Percentiles rank a stretch among this genome's conserved stretches.
Conservation (phyloP, 35 echinoderm and acorn worm genomes). For the Hemicentrotus pulcherrimus region DNA sequence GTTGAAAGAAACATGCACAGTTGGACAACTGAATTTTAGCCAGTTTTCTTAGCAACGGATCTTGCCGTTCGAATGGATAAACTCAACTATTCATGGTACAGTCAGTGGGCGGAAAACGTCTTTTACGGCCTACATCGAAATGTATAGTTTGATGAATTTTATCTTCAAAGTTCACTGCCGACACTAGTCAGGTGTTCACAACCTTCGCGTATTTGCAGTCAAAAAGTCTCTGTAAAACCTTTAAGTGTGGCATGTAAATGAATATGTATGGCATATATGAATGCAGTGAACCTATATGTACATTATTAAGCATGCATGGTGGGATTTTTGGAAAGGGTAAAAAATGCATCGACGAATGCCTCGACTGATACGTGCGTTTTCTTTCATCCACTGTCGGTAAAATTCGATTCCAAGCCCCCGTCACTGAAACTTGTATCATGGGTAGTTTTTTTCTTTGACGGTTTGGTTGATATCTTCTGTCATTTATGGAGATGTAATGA, state of each 20-base stretch:
- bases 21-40: not conserved
- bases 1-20: not conserved
- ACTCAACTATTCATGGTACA: not conserved
- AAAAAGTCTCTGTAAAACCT: not conserved
- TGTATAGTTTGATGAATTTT: not conserved
- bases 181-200: not conserved
- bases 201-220: not conserved
- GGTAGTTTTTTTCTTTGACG: no score
- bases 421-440: no score
- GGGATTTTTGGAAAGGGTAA: not conserved
- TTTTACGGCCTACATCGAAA: not conserved
- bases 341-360: not conserved
- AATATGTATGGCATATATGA: not conserved
- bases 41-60: not conserved
- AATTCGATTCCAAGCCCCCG: no score
- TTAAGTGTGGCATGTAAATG: not conserved
- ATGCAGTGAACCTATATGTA: not conserved
- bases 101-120: not conserved
- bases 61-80: not conserved
- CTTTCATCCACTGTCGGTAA: no score
- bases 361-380: not conserved
- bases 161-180: not conserved
- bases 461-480: no score
- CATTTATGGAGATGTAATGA: no score
- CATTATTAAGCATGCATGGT: not conserved